These are phyloP conservation scores for Bruchidius siliquastri DNA, from an alignment of 2,888 invertebrate genomes.

Conservation along the genomic window DNA sequence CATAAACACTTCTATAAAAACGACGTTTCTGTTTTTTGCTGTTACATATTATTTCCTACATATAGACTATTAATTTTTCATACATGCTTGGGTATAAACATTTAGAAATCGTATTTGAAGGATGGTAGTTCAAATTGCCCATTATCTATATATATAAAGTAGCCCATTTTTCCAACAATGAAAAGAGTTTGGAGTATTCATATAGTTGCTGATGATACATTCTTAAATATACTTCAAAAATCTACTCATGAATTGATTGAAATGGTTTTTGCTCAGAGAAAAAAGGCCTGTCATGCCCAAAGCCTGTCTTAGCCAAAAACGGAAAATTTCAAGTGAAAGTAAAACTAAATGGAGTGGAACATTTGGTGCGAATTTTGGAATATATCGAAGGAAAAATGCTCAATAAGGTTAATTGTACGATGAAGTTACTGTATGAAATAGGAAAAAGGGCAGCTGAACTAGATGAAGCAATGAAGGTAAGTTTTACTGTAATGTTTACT, in stretches of 20 bases:
- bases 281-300: slow-evolving; percentile 62
- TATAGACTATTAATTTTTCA: no score
- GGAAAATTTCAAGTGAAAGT: slow-evolving; percentile 60
- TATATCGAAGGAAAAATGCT: slow-evolving; percentile 72
- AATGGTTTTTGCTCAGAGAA: slow-evolving; percentile 44
- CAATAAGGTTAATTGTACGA: slow-evolving; percentile 55
- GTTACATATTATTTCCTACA: no score
- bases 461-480: slow-evolving; percentile 64
- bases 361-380: slow-evolving; percentile 71
- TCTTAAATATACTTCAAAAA: no score
- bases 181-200: no score
- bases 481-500: neutral
- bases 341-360: slow-evolving; percentile 50
- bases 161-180: no score
- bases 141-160: no score
- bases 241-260: neutral
- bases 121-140: no score
- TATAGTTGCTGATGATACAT: no score
- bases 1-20: neutral
- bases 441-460: slow-evolving; percentile 70
- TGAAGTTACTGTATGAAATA: slow-evolving; percentile 62
- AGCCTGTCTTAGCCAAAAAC: slow-evolving; percentile 64
- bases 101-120: no score
- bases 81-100: no score
- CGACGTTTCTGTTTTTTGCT: no score